Base-by-base conservation (phyloP, 2,113 vertebrate species). In the Catharus fuscescens region DNA sequence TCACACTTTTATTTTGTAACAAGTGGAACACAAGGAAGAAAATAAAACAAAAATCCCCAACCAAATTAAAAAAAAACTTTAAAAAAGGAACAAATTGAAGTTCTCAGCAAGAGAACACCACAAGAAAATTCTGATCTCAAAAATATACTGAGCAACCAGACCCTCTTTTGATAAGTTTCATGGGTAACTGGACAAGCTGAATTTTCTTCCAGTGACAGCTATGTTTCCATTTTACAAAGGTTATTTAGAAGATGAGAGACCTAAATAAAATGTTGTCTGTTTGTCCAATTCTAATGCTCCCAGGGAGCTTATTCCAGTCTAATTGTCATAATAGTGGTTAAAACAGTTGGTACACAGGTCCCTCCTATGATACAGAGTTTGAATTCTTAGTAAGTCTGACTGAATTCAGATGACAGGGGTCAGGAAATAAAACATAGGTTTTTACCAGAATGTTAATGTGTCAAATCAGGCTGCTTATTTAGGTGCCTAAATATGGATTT, bases 401-500 rank as follows among this genome's bases (percentile, higher is more conserved):
- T 52, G n/a, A 93, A 80, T 86, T 96, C 72, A 90, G 82, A 74
- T 84, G 65, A 74, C n/a, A 67, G 12, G 12, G 67, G 25, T 93
- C 64, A 78, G 42, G 40, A 94, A 93, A 90, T 71, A 94, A 94
- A 93, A 45, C 10, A 84, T 8, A 77, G 28, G 2, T 10, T 88
- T 94, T 95, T 88, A 90, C 65, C 76, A 88, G 40, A 64, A 94
- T 32, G 53, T 10, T 96, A 93, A 90, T 90, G 65, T 38, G n/a
- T 84, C 77, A 93, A 86, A 90, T 94, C 40, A 93, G 31, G n/a
- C 80, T 86, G 61, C 82, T 84, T 84, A 67, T 95, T 95, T 92
- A 84, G 56, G 80, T 96, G 44, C 50, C 88, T 95, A 92, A 93
- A 92, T 83, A 88, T 81, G 82, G 53, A 90, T 92, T 96, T 95